Conservation (phyloP, 2,888 invertebrate species). For the Ariolimax columbianus region DNA sequence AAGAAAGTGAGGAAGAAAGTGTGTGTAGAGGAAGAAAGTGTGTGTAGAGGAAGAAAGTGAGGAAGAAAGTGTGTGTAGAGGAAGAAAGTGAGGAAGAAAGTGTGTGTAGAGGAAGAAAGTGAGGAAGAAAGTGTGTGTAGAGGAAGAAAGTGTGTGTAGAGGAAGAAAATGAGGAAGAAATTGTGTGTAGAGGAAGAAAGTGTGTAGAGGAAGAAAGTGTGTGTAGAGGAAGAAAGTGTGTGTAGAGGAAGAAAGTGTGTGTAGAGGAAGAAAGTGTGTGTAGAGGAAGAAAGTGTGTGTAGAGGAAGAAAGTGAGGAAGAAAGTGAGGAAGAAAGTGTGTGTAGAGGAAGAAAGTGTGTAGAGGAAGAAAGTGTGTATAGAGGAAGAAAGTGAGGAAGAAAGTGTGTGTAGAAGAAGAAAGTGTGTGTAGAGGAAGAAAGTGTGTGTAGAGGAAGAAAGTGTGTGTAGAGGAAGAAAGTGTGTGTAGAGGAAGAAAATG, state of each 20-base stretch:
- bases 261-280: not conserved
- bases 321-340: too few relatives aligned
- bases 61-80: too few relatives aligned
- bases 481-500: not conserved
- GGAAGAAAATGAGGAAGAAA: conserved; percentile 2
- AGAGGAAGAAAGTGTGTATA: not conserved
- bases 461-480: not conserved
- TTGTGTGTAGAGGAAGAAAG: not conserved
- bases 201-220: not conserved
- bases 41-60: too few relatives aligned
- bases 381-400: conserved; percentile 29
- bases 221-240: not conserved
- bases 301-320: too few relatives aligned
- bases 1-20: not conserved
- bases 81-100: too few relatives aligned
- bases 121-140: too few relatives aligned
- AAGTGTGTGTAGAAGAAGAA: not conserved
- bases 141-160: conserved; percentile 10
- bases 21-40: not conserved
- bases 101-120: too few relatives aligned
- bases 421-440: not conserved
- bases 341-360: conserved; percentile 13
- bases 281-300: not conserved
- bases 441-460: not conserved
- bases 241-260: not conserved